Evolutionary conservation across 2,888 invertebrate genomes (phyloP).

Genomic region (Endomychus coccineus): DNA sequence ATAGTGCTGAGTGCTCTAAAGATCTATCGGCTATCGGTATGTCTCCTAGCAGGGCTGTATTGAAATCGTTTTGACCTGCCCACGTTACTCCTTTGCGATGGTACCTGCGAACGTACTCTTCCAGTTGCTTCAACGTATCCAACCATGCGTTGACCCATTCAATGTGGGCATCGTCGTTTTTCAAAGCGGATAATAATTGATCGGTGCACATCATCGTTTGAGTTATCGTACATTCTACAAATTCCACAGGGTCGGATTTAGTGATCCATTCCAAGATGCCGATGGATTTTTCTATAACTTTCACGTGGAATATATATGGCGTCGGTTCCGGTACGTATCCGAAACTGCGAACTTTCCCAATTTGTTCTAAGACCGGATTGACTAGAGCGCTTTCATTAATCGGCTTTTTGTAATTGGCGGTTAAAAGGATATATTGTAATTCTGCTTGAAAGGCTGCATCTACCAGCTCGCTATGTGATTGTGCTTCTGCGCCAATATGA

Average conservation of each 20-base stretch:
- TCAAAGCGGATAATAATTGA: conserved; percentile 10
- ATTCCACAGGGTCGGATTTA: conserved; percentile 16
- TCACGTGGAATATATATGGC: conserved; percentile 14
- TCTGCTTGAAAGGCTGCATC: conserved; percentile 62
- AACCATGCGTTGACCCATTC: conserved; percentile 22
- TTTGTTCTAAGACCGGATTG: conserved; percentile 19
- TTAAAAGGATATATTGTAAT: conserved; percentile 18
- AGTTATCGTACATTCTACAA: conserved; percentile 14
- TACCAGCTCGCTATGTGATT: conserved; percentile 66
- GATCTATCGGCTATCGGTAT: conserved; percentile 15
- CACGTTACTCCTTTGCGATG: conserved; percentile 20
- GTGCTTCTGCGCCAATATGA: conserved; percentile 73
- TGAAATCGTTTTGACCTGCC: conserved; percentile 18
- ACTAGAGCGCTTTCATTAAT: conserved; percentile 16
- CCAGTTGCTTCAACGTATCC: conserved; percentile 18
- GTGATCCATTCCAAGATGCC: conserved; percentile 22
- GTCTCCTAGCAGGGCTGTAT: conserved; percentile 20
- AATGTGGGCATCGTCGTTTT: conserved; percentile 14
- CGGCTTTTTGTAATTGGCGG: conserved; percentile 22
- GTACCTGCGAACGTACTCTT: conserved; percentile 15
- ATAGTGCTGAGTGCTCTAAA: conserved; percentile 18
- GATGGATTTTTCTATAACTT: conserved; percentile 16
- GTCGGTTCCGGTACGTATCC: conserved; percentile 12
- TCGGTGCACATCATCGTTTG: conserved; percentile 14
- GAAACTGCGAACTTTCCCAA: conserved; percentile 15